Base-by-base conservation (phyloP, 53 echinoderm and acorn worm species). In the Paelopatides confundens region DNA sequence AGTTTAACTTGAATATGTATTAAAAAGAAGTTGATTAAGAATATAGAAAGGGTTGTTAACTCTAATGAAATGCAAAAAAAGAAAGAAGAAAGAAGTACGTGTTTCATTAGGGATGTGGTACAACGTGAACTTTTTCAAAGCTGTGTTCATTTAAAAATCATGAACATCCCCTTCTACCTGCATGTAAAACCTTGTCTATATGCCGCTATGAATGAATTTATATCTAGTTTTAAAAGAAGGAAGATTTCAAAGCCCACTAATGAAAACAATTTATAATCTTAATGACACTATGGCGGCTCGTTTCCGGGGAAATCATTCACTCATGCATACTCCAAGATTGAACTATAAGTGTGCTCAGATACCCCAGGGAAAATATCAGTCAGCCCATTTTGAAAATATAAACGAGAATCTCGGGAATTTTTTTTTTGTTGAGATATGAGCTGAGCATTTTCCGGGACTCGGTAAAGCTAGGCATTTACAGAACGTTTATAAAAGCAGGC, bases 221-320 rank as follows among this genome's bases (percentile, higher is more conserved):
- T 58, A 58, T 58, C n/a, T 48, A 14, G 10, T 58, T 26, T 18
- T 21, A 58, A 58, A 21, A 54, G 54, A 54, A 58, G 17, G 58
- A 21, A 58, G 17, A n/a, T 58, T 58, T 58, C n/a, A 58, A 58
- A 58, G 58, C 58, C 18, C 5, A 58, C 58, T 58, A 58, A 58
- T 58, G 58, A 58, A 58, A 58, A 58, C 58, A 58, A 58, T 58
- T 58, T 58, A 58, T 58, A 58, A 58, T 58, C 58, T 58, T 58
- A 58, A 58, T 58, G 58, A 58, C 58, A 58, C 58, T 58, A 58
- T 58, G 58, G 58, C 24, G 58, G 58, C 58, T 58, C 58, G 58
- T 58, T 58, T 58, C 58, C 58, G 58, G 58, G 58, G 58, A 58
- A 58, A 58, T 58, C 58, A 58, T 58, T 58, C 58, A 26, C 58